Evolutionary conservation across 2,797 vertebrate genomes (phyloP), one percentile per base, ranked within the genome.

Genomic region (Gila robusta): DNA sequence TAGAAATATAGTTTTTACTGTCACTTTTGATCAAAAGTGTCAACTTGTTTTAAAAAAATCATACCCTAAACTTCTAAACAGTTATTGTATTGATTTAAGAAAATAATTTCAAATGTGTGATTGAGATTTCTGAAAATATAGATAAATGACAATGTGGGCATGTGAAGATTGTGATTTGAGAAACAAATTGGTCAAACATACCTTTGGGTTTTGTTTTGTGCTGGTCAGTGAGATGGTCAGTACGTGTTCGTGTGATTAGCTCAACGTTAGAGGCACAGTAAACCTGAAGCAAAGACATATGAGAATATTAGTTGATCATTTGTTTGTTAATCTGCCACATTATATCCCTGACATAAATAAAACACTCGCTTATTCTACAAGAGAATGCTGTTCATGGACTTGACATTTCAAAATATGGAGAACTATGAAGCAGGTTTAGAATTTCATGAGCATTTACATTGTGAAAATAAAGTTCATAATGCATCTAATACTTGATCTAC

Each of bases 261-360:
- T 99, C 98, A 89, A 99, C 98, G 0, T 99, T 99, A 90, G 98
- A 99, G 9, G 98, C 98, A 0, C 98, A 98, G 0, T 98, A 99
- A 41, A 99, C 98, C 98, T 99, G 91, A 77, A 66, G 67, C 26
- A 0, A 86, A 88, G 87, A 84, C 62, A 72, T 5, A 52, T 26
- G 56, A 52, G 76, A 41, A 10, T 28, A 66, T 66, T 16, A 41
- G 23, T 35, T 67, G 23, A 26, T 49, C 7, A 67, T 69, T n/a
- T 52, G 44, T 80, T 11, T 41, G 14, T 41, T 64, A 26, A 44
- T 28, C 8, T 21, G 77, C 52, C 56, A 79, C 8, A 26, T 62
- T 28, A 64, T 64, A 44, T 62, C 23, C 23, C 4, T 64, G n/a
- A 79, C 14, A 28, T n/a, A 79, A 64, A 64, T 10, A 26, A 14